These are phyloP conservation scores for Sesia apiformis DNA, from an alignment of 2,888 invertebrate species.

Conservation along the genomic window DNA sequence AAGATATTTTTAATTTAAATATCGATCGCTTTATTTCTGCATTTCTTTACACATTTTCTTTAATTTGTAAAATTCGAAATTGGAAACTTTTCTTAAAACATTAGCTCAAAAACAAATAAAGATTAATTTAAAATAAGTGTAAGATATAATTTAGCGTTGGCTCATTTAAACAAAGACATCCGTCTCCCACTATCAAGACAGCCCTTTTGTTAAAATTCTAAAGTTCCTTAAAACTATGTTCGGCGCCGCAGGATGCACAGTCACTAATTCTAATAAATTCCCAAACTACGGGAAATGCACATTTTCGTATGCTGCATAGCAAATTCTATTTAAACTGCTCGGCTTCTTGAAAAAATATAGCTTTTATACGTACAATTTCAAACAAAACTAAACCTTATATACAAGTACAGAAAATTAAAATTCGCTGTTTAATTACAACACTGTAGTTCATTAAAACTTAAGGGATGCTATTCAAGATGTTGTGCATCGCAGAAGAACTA, in stretches of 20 bases:
- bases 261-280: slow-evolving; percentile 58
- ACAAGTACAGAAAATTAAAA: slow-evolving; percentile 21
- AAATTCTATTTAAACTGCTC: slow-evolving; percentile 48
- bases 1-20: no score
- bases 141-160: no score
- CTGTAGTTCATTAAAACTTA: slow-evolving; percentile 58
- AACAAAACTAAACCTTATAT: slow-evolving; percentile 26
- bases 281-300: slow-evolving; percentile 59
- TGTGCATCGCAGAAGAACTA: slow-evolving; percentile 26
- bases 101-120: no score
- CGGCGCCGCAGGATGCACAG: slow-evolving; percentile 25
- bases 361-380: slow-evolving; percentile 17
- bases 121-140: no score
- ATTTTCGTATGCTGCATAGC: slow-evolving; percentile 55
- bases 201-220: slow-evolving; percentile 22
- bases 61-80: no score
- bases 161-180: no score
- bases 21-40: no score
- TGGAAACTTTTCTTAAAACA: no score
- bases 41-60: no score
- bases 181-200: slow-evolving; percentile 3
- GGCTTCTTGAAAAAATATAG: slow-evolving; percentile 25
- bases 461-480: slow-evolving; percentile 69
- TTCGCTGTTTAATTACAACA: slow-evolving; percentile 28
- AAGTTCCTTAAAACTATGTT: slow-evolving; percentile 29